These are phyloP conservation scores for Sorex araneus DNA, from an alignment of 2,113 vertebrate species.

Conservation along the genomic window DNA sequence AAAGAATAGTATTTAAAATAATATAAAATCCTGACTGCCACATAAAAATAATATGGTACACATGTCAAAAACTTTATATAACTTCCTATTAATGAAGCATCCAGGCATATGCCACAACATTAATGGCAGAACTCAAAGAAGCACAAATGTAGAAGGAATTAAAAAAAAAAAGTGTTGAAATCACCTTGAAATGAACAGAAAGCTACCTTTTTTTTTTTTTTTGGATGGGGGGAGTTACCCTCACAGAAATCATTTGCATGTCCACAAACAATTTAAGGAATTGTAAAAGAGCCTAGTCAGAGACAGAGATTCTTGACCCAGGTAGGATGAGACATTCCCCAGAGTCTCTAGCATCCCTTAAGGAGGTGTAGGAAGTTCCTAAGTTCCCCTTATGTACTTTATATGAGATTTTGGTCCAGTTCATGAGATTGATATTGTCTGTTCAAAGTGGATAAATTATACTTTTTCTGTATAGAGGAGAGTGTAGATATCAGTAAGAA, in stretches of 20 bases:
- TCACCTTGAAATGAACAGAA: too few species aligned
- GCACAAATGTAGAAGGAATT: neutral
- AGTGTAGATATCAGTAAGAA: neutral
- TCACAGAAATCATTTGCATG: neutral
- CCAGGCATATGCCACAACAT: neutral
- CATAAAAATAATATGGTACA: neutral
- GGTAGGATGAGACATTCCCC: neutral
- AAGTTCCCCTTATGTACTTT: neutral
- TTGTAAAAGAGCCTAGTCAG: neutral
- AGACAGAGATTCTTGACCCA: neutral
- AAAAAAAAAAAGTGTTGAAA: conserved; percentile 18
- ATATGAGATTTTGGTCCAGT: neutral
- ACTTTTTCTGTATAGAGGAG: conserved; percentile 7
- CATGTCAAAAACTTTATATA: neutral
- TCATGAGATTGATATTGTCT: neutral
- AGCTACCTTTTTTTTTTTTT: too few species aligned
- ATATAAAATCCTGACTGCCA: neutral
- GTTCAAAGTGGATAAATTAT: conserved; percentile 17
- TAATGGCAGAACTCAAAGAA: neutral
- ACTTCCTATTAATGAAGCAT: neutral
- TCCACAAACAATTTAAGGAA: neutral
- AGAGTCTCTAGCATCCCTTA: neutral
- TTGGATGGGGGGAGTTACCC: neutral
- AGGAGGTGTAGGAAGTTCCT: neutral
- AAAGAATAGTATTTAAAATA: conserved; percentile 2